Conservation (phyloP, 2,888 invertebrate species). For the Masnerella sp. region DNA sequence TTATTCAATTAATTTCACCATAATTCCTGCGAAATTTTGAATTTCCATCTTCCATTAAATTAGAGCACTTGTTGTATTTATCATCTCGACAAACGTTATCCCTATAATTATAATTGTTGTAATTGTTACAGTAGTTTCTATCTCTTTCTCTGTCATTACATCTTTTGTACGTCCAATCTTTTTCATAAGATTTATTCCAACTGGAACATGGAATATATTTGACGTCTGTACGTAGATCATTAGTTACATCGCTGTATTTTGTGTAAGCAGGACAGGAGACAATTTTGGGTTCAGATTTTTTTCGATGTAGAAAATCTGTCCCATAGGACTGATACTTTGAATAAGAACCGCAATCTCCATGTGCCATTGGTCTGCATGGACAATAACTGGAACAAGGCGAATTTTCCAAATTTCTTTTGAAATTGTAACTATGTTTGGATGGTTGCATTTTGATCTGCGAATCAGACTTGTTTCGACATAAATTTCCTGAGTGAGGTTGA, state of each 20-base stretch:
- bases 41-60: neutral
- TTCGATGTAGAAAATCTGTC: neutral
- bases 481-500: conserved; percentile 4
- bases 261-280: conserved; percentile 18
- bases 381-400: conserved; percentile 14
- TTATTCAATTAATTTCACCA: no score
- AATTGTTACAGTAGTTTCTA: neutral
- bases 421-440: conserved; percentile 23
- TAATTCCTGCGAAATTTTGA: neutral
- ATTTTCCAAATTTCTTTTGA: conserved; percentile 33
- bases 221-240: neutral
- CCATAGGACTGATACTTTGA: neutral
- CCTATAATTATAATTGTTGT: no score
- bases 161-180: conserved; percentile 5
- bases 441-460: conserved; percentile 15
- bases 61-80: neutral
- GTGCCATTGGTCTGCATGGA: neutral
- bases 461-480: conserved; percentile 5
- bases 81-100: neutral
- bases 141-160: conserved; percentile 28
- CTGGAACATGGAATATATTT: conserved; percentile 23
- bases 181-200: conserved; percentile 22
- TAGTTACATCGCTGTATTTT: conserved; percentile 3
- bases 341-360: neutral
- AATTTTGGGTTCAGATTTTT: conserved; percentile 5